phyloP scores from a whole-genome alignment of 2,888 invertebrate genomes.

The Caenorhabditis angaria region DNA sequence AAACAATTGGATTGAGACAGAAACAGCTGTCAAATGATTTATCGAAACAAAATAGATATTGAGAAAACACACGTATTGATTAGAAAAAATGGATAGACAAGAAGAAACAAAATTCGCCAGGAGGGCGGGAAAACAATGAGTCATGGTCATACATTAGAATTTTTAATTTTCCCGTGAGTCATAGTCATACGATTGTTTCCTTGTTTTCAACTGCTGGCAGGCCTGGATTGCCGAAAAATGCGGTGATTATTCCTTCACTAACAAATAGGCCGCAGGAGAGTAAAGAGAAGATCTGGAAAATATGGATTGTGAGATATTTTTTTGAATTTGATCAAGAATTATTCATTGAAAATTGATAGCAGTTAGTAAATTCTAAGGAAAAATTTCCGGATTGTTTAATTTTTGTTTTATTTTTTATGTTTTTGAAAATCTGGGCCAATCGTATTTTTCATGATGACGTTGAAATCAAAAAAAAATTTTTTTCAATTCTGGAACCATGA shows the following conservation, averaged over 20 bases:
- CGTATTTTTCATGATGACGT: too few relatives aligned
- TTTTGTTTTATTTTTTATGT: too few relatives aligned
- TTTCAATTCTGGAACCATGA: too few relatives aligned
- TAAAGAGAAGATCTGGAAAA: constrained; percentile 70
- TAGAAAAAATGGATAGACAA: background rate
- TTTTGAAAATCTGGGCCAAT: too few relatives aligned
- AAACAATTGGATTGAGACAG: background rate
- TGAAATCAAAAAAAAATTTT: background rate
- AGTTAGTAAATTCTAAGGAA: too few relatives aligned
- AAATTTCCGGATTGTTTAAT: too few relatives aligned
- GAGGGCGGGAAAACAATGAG: background rate
- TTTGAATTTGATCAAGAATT: too few relatives aligned
- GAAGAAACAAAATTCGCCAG: background rate
- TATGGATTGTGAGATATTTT: too few relatives aligned
- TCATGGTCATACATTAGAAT: too few relatives aligned
- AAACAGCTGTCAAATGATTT: constrained; percentile 3
- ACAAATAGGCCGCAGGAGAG: constrained; percentile 69
- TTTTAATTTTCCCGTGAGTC: too few relatives aligned
- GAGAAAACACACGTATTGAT: constrained; percentile 3
- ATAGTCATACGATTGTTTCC: constrained; percentile 39
- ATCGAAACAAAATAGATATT: constrained; percentile 7
- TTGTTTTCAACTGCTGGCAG: constrained; percentile 35
- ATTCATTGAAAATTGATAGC: too few relatives aligned
- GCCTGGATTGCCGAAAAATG: constrained; percentile 60
- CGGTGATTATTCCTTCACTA: constrained; percentile 66